Evolutionary conservation across 2,113 vertebrate species (phyloP).

Genomic region (Gavia stellata): DNA sequence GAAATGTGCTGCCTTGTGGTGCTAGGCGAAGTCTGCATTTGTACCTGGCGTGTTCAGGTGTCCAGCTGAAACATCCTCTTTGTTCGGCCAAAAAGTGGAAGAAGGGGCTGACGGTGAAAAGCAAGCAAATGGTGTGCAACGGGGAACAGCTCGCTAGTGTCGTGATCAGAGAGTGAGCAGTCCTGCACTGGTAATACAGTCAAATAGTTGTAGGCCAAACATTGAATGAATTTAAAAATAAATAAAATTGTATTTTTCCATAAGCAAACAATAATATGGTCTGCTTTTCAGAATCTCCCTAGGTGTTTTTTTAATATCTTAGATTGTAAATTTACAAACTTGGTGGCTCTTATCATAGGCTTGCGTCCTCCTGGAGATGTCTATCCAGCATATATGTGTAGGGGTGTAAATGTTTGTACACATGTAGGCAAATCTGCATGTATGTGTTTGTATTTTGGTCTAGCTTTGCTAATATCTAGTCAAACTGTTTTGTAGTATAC

Average conservation of each 20-base stretch:
- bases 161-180: neutral
- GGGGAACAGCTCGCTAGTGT: neutral
- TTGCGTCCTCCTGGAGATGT: neutral
- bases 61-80: neutral
- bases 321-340: neutral
- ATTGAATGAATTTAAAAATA: neutral
- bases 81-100: neutral
- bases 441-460: neutral
- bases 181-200: fast-evolving
- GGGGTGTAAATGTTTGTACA: neutral
- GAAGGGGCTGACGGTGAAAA: neutral
- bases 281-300: neutral
- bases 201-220: neutral
- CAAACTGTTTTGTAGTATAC: neutral
- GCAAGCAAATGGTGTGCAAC: too few relatives aligned
- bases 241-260: neutral
- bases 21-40: neutral
- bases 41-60: neutral
- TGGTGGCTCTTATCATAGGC: neutral
- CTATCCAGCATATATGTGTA: neutral
- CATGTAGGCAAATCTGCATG: neutral
- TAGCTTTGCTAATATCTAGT: neutral
- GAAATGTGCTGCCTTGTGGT: neutral
- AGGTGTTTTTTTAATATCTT: neutral
- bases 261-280: neutral